phyloP scores from a whole-genome alignment of 2,888 invertebrate species.

The Atrina japonica region DNA sequence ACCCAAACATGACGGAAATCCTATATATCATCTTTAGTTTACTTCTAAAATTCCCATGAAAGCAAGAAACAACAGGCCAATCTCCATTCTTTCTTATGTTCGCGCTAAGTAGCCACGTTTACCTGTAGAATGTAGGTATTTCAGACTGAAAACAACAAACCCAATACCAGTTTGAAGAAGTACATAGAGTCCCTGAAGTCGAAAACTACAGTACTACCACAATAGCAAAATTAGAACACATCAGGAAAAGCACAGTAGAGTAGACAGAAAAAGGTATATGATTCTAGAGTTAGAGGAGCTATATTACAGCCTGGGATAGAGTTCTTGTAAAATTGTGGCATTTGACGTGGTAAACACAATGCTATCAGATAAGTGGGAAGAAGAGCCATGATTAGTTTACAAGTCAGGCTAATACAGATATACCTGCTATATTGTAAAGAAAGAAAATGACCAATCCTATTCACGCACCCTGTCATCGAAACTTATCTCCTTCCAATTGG shows the following conservation, averaged over 20 bases:
- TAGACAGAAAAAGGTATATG: too few species aligned
- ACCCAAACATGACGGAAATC: constrained; percentile 36
- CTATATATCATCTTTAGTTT: too few species aligned
- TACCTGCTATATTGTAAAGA: too few species aligned
- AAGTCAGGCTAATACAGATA: constrained; percentile 13
- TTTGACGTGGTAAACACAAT: constrained; percentile 27
- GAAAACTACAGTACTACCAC: constrained; percentile 2
- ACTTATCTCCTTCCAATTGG: too few species aligned
- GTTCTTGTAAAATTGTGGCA: constrained; percentile 21
- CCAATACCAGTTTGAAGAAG: too few species aligned
- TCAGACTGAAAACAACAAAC: too few species aligned
- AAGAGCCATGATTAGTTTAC: constrained; percentile 10
- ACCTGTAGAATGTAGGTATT: constrained; percentile 36
- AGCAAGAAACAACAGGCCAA: constrained; percentile 37
- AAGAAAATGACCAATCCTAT: too few species aligned
- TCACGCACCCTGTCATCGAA: too few species aligned
- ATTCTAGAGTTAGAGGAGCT: too few species aligned
- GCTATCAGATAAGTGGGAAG: too few species aligned
- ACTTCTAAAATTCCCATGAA: constrained; percentile 29
- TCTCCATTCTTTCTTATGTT: too few species aligned
- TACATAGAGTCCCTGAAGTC: too few species aligned
- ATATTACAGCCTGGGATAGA: constrained; percentile 7
- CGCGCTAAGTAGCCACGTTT: constrained; percentile 32
- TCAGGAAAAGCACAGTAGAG: neutral
- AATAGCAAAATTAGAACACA: neutral